Base-by-base conservation (phyloP, 1,140 invertebrate species). In the Hycleus cichorii region DNA sequence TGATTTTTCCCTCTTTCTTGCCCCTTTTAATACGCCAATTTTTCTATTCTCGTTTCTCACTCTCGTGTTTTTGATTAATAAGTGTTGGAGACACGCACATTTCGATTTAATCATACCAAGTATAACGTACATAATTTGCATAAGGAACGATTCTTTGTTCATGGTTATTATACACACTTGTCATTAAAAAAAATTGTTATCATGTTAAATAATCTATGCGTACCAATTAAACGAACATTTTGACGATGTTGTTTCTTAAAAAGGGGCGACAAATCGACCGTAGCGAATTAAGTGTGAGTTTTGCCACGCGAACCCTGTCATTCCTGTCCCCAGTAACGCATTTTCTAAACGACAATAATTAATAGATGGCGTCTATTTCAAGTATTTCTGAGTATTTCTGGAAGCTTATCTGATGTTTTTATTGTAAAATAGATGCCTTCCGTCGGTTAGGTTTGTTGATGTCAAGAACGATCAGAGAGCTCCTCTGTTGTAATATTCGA, bases 41-140 rank as follows among this genome's bases (percentile, higher is more conserved):
- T 18, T 18, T 18, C 18, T 18, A 18, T 18, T 32, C 7, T 32
- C 32, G 4, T 32, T 32, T 32, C 32, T 4, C 7, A 7, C 32
- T 4, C 27, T 32, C 7, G 4, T 32, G 4, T 32, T 54, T 69
- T 67, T 69, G 67, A 69, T 69, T 69, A 69, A 69, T 69, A 69
- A 67, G 67, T 69, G 67, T 65, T 64, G 65, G 65, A 49, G 63
- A 64, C 67, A 69, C 67, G 67, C 67, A 69, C 67, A 65, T 69
- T 69, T 66, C 64, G 59, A 67, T 65, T 69, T 69, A 69, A 69
- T 67, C 67, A 69, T 65, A 58, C 63, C 32, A 7, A 51, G 64
- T 62, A 68, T 66, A 68, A 68, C 64, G 66, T 60, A 65, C 64
- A 64, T 8, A 58, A 68, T 68, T 68, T 68, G 66, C 66, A 68